phyloP scores from a whole-genome alignment of 30 jellyfish, hydroid and myxozoan genomes.

The Cassiopea andromeda region DNA sequence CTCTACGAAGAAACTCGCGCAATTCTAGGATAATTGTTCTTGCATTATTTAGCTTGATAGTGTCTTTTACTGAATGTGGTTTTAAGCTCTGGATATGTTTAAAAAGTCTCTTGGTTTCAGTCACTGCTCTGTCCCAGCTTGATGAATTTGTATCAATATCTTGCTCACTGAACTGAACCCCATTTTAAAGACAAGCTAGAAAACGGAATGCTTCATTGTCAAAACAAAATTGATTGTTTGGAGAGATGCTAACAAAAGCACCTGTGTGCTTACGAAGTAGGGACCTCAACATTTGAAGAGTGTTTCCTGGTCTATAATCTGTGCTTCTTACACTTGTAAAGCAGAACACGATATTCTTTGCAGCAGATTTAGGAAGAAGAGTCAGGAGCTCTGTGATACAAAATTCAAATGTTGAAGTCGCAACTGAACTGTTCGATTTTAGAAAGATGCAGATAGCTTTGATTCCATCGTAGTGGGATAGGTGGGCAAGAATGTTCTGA shows the following conservation, averaged over 20 bases:
- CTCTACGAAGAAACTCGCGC: slow-evolving; percentile 57
- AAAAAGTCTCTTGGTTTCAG: slow-evolving; percentile 56
- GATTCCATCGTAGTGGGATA: slow-evolving; percentile 65
- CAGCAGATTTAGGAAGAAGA: slow-evolving; percentile 79
- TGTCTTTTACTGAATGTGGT: slow-evolving; percentile 59
- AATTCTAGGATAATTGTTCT: slow-evolving; percentile 56
- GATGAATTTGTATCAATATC: slow-evolving; percentile 71
- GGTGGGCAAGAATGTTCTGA: slow-evolving; percentile 69
- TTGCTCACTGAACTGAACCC: slow-evolving; percentile 22
- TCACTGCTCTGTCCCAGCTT: slow-evolving; percentile 73
- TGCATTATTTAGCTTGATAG: slow-evolving; percentile 67
- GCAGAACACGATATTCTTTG: slow-evolving; percentile 67
- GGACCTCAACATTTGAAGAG: slow-evolving; percentile 50
- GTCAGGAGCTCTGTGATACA: slow-evolving; percentile 73
- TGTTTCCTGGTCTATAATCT: slow-evolving; percentile 74
- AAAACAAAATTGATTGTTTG: slow-evolving; percentile 61
- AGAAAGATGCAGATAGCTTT: slow-evolving; percentile 71
- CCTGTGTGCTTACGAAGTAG: slow-evolving; percentile 51
- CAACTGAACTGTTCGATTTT: slow-evolving; percentile 62
- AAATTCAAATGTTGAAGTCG: slow-evolving; percentile 50
- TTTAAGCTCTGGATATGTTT: slow-evolving; percentile 29
- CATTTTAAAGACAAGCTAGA: slow-evolving; percentile 67
- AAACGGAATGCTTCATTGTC: slow-evolving; percentile 80
- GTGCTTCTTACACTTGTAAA: slow-evolving; percentile 79
- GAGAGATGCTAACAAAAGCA: slow-evolving; percentile 36